Conservation (phyloP, 2,113 vertebrate species). For the Acrocephalus kingi region DNA sequence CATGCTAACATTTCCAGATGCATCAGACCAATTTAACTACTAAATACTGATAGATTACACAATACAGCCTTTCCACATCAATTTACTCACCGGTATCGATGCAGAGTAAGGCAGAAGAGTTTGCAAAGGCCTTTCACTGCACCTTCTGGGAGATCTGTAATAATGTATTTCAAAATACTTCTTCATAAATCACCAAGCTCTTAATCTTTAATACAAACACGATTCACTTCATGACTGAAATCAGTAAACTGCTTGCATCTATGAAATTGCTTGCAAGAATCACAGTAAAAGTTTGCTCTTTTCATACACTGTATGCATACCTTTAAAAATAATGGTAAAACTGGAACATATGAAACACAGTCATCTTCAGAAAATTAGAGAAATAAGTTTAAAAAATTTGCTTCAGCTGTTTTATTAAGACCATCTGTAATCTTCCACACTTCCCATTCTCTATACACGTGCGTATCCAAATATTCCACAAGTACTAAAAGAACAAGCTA, state of each 20-base stretch:
- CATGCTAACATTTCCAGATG: neutral
- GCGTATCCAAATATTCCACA: neutral
- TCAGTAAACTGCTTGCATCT: neutral
- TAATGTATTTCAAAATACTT: neutral
- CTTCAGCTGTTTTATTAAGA: neutral
- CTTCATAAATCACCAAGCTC: neutral
- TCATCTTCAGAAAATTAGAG: neutral
- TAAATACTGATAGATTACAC: neutral
- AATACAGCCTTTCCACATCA: neutral
- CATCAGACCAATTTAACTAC: neutral
- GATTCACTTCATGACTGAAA: neutral
- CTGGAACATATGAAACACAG: accelerated
- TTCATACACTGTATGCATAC: neutral
- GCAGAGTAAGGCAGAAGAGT: conserved; percentile 93
- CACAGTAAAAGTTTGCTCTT: neutral
- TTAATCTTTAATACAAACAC: neutral
- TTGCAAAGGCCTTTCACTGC: conserved; percentile 95
- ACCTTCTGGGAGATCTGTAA: conserved; percentile 87
- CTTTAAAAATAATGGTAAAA: neutral
- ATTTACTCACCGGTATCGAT: conserved; percentile 88
- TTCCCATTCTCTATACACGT: too few species aligned
- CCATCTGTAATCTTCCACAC: neutral
- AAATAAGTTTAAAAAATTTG: neutral
- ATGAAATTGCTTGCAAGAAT: accelerated
- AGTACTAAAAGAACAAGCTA: neutral